A percentile compares a stretch with the other conserved stretches of the same genome.
phyloP scores from a whole-genome alignment of 2,888 invertebrate genomes.

The Electrophaes corylata region DNA sequence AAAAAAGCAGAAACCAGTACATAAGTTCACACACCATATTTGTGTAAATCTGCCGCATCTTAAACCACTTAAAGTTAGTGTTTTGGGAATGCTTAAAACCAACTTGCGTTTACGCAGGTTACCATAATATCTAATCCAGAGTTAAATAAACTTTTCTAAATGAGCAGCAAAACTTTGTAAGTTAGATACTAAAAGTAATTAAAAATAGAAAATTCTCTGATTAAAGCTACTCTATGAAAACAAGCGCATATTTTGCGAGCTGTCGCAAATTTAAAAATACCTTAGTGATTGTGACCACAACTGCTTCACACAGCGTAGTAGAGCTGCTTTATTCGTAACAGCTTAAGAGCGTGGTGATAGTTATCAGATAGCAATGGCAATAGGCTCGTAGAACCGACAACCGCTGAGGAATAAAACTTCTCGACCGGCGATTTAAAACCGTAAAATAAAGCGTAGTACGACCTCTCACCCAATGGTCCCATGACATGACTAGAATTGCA shows the following conservation, averaged over 20 bases:
- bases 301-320: background rate
- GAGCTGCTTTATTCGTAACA: too few relatives aligned
- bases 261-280: background rate
- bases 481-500: too few relatives aligned
- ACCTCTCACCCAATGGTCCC: too few relatives aligned
- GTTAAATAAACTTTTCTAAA: background rate
- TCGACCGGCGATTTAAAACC: too few relatives aligned
- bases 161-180: too few relatives aligned
- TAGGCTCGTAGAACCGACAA: too few relatives aligned
- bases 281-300: background rate
- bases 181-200: too few relatives aligned
- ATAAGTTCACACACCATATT: background rate
- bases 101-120: background rate
- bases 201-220: background rate
- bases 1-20: background rate
- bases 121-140: background rate
- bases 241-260: background rate
- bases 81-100: background rate
- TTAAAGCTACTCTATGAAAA: background rate
- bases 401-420: too few relatives aligned
- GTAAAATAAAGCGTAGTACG: too few relatives aligned
- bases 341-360: too few relatives aligned
- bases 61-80: background rate
- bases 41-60: background rate
- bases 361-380: too few relatives aligned